Base-by-base conservation (phyloP, 2,113 vertebrate genomes). In the Sciurus niger region DNA sequence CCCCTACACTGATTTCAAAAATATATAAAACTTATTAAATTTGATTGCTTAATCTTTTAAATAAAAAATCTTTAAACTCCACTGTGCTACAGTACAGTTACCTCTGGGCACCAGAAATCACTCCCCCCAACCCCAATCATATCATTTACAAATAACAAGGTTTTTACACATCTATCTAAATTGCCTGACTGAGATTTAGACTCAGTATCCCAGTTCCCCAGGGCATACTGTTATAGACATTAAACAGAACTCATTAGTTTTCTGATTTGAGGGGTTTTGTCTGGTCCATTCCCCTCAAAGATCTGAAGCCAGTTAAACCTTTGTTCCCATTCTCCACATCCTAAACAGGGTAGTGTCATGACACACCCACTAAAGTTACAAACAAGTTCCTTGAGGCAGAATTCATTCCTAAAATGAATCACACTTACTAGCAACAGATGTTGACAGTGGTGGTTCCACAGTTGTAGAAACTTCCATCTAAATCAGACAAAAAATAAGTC, bases 321-420 rank as follows among this genome's bases (percentile, higher is more conserved):
- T 20, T 43, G 28, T 90, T 74, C 46, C 43, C 34, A 77, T 79
- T 93, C 68, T 89, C 76, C 79, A 20, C 37, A 94, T 89, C 77
- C 95, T 58, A 76, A 48, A 65, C 68, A 43, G n/a, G 34, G 43
- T 25, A 79, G 53, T 87, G 78, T 37, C n/a, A 34, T 4, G 1
- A 94, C 30, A 86, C 32, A 94, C 72, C 70, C 40, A 84, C 77
- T 78, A 6, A 80, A 86, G 37, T 91, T 83, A n/a, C n/a, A n/a
- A 84, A 82, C 20, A 55, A 43, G 48, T 93, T 89, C 93, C 94
- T 89, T 43, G 18, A 89, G 84, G 89, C 68, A 68, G 55, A 94
- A 73, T 34, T 93, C 76, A 79, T 60, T 93, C 96, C 60, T 67
- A 89, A 40, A 93, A 76, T 40, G 22, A 80, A 83, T 85, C 37